Evolutionary conservation across 2,888 invertebrate species (phyloP).

Genomic region (Gibbula magus): DNA sequence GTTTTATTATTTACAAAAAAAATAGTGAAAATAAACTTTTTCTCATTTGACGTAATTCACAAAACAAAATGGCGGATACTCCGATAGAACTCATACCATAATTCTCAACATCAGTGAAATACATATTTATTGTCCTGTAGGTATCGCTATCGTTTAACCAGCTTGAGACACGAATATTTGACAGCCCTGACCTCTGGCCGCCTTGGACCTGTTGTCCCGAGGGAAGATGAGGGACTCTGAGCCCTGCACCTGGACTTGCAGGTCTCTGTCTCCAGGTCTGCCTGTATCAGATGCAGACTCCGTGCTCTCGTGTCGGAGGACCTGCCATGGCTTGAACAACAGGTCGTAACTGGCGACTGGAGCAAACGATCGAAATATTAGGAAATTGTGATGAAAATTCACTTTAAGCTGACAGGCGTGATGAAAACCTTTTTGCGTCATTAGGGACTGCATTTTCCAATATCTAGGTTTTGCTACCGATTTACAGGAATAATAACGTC

Average conservation of each 20-base stretch:
- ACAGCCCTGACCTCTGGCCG: neutral
- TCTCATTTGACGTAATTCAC: too few species aligned
- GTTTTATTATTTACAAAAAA: too few species aligned
- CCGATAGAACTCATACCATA: too few species aligned
- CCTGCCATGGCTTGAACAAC: slow-evolving; percentile 1
- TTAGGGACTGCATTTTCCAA: too few species aligned
- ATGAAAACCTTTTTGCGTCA: too few species aligned
- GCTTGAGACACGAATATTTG: neutral
- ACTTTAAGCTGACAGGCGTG: too few species aligned
- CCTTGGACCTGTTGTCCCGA: neutral
- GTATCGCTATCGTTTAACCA: neutral
- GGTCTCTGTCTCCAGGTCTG: neutral
- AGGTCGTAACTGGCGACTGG: neutral
- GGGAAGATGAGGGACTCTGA: neutral
- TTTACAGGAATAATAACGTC: too few species aligned
- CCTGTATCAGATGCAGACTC: neutral
- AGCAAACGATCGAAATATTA: neutral
- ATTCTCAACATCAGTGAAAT: too few species aligned
- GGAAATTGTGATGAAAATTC: too few species aligned
- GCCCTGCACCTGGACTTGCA: neutral
- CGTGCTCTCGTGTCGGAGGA: neutral
- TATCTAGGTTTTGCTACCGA: too few species aligned
- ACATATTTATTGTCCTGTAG: neutral
- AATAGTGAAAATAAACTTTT: too few species aligned
- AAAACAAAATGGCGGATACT: too few species aligned